phyloP scores from a whole-genome alignment of 2,797 vertebrate genomes.

The Aphelocoma californica region DNA sequence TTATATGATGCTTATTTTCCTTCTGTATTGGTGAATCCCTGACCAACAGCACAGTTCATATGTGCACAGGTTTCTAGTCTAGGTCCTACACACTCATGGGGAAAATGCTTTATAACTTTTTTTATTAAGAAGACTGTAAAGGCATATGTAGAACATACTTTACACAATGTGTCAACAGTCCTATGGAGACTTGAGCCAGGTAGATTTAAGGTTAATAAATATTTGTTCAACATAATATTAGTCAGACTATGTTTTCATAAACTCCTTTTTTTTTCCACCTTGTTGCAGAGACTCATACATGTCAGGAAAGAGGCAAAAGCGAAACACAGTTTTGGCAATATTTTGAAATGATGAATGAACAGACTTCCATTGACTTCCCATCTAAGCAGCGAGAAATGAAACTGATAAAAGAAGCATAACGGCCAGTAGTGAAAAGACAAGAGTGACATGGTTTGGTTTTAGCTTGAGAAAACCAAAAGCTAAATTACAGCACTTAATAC shows the following conservation, averaged over 20 bases:
- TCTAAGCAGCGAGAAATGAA: not conserved
- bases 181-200: not conserved
- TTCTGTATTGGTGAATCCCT: not conserved
- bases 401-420: not conserved
- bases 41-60: not conserved
- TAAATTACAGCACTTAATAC: not conserved
- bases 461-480: not conserved
- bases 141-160: not conserved
- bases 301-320: not conserved
- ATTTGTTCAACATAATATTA: not conserved
- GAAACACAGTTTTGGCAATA: not conserved
- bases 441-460: not conserved
- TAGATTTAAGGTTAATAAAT: not conserved
- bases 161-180: not conserved
- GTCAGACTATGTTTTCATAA: not conserved
- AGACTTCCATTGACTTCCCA: not conserved
- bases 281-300: not conserved
- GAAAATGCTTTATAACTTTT: not conserved
- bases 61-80: not conserved
- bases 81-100: not conserved
- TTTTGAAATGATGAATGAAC: not conserved
- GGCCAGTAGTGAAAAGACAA: not conserved
- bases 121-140: not conserved
- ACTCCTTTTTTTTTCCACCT: fast-evolving
- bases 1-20: not conserved